phyloP scores from a whole-genome alignment of 2,113 vertebrate genomes.

The Motacilla alba region DNA sequence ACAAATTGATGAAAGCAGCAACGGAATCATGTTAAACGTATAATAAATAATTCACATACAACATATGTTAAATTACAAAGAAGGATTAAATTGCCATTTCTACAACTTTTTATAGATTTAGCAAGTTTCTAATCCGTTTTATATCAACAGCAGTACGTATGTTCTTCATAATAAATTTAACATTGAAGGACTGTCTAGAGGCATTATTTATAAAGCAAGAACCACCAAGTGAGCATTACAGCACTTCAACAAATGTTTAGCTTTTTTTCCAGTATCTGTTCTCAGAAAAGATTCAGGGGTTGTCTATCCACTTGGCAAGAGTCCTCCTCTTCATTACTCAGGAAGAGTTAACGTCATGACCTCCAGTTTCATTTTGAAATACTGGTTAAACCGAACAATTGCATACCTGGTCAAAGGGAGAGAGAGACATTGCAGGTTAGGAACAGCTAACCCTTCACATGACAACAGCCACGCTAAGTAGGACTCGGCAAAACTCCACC shows the following conservation, averaged over 20 bases:
- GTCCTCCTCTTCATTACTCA: constrained; percentile 74
- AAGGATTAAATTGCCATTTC: constrained; percentile 67
- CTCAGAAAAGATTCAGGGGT: constrained; percentile 61
- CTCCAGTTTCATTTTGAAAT: constrained; percentile 96
- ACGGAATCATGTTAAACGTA: constrained; percentile 69
- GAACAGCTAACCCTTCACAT: not conserved
- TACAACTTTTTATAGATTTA: constrained; percentile 66
- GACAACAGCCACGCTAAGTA: not conserved
- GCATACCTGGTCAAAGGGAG: constrained; percentile 82
- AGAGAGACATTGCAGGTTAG: not conserved
- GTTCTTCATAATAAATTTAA: constrained; percentile 69
- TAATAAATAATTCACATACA: constrained; percentile 80
- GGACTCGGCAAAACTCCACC: not conserved
- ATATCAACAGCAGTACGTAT: constrained; percentile 65
- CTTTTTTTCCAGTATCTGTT: constrained; percentile 70
- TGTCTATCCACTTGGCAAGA: constrained; percentile 48
- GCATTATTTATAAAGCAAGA: constrained; percentile 74
- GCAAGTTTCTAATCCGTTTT: constrained; percentile 65
- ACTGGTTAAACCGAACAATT: constrained; percentile 93
- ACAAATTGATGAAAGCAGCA: constrained; percentile 65
- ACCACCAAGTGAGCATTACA: constrained; percentile 73
- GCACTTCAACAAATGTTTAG: constrained; percentile 70
- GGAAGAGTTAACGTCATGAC: constrained; percentile 83
- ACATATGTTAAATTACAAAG: constrained; percentile 72
- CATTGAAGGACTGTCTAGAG: constrained; percentile 71